Evolutionary conservation across 2,797 vertebrate species (phyloP).

Genomic region (Poeciliopsis presidionis): DNA sequence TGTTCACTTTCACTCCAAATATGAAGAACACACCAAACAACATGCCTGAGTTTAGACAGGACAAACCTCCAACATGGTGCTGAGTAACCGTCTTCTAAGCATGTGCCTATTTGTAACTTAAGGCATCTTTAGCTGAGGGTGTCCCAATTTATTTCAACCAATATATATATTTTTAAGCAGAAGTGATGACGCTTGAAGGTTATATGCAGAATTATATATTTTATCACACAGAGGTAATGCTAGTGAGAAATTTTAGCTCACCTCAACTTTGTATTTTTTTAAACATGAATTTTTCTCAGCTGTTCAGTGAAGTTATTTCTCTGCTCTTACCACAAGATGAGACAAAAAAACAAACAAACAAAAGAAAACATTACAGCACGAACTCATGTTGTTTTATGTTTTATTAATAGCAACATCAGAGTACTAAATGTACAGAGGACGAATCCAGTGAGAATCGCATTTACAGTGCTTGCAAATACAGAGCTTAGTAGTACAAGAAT

Average conservation of each 20-base stretch:
- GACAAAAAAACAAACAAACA: slow-evolving; percentile 55
- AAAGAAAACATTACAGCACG: slow-evolving; percentile 50
- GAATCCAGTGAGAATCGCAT: slow-evolving; percentile 87
- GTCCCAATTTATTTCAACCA: neutral
- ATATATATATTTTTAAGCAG: neutral
- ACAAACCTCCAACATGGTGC: neutral
- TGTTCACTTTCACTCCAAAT: neutral
- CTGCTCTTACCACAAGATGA: slow-evolving; percentile 34
- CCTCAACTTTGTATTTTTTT: neutral
- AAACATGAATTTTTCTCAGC: slow-evolving; percentile 16
- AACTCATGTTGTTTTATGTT: slow-evolving; percentile 81
- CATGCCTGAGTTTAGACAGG: neutral
- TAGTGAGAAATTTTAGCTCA: neutral
- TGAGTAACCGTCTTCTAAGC: neutral
- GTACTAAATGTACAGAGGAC: slow-evolving; percentile 92
- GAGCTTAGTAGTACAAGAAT: slow-evolving; percentile 90
- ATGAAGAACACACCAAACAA: neutral
- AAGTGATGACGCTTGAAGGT: neutral
- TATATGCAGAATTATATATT: neutral
- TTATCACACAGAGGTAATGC: neutral
- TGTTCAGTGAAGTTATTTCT: slow-evolving; percentile 42
- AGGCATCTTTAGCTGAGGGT: neutral
- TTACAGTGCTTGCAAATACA: slow-evolving; percentile 94
- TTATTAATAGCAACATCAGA: slow-evolving; percentile 94
- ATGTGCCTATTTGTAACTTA: neutral